These are phyloP conservation scores for Sparidentex hasta DNA, from an alignment of 2,797 vertebrate species.

Conservation along the genomic window DNA sequence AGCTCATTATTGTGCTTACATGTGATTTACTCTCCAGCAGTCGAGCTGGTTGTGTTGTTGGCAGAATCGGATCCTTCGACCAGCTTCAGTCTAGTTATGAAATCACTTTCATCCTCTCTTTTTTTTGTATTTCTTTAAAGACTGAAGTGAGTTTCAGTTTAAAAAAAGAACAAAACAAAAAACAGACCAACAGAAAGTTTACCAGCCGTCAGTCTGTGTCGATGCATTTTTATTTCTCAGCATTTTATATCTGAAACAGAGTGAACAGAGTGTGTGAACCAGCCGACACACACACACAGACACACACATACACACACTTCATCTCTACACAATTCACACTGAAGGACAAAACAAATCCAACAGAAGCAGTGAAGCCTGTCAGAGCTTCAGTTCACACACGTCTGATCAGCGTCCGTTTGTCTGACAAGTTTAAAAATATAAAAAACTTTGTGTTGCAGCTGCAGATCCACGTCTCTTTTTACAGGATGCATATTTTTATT, in stretches of 20 bases:
- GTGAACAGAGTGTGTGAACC: not conserved
- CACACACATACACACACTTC: not conserved
- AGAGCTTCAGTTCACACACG: slow-evolving; percentile 1
- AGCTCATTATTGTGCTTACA: too few relatives aligned
- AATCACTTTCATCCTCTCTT: too few relatives aligned
- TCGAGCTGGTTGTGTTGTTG: too few relatives aligned
- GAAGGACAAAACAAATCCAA: not conserved
- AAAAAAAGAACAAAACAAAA: not conserved
- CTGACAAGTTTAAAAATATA: slow-evolving; percentile 19
- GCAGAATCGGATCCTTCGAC: too few relatives aligned
- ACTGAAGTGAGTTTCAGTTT: not conserved
- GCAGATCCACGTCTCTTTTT: slow-evolving; percentile 3
- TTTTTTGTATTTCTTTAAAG: not conserved
- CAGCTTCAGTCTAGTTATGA: too few relatives aligned
- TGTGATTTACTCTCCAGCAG: too few relatives aligned
- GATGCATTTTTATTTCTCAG: slow-evolving; percentile 9
- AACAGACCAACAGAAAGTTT: not conserved
- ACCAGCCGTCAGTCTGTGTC: not conserved
- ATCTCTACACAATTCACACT: not conserved
- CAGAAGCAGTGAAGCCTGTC: not conserved
- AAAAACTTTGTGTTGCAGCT: slow-evolving; percentile 18
- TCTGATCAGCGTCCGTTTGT: not conserved
- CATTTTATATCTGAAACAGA: not conserved
- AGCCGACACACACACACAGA: not conserved
- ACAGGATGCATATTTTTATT: slow-evolving; percentile 34